A percentile compares a stretch with the other conserved stretches of the same genome.
Evolutionary conservation across 2,113 vertebrate species (phyloP).

Genomic region (Sarotherodon lohbergeri): DNA sequence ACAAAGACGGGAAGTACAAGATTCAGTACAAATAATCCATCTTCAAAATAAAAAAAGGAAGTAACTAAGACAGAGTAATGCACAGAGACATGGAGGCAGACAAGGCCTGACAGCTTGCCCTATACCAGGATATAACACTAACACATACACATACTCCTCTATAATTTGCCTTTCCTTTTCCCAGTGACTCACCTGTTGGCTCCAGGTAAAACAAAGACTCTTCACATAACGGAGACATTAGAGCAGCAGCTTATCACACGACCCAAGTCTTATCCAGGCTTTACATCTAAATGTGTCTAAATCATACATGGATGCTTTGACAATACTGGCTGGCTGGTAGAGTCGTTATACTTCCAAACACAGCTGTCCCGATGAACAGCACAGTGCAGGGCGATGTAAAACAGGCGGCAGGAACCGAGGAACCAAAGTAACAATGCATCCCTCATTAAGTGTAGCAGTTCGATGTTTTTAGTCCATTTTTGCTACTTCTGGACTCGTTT

Average conservation of each 20-base stretch:
- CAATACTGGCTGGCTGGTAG: conserved; percentile 20
- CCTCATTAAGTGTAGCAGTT: neutral
- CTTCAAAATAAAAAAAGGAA: neutral
- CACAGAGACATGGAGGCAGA: neutral
- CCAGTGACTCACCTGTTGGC: conserved; percentile 33
- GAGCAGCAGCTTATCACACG: neutral
- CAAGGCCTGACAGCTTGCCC: neutral
- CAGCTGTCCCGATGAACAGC: neutral
- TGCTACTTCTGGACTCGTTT: neutral
- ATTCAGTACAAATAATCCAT: neutral
- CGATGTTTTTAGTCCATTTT: neutral
- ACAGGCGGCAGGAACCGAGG: neutral
- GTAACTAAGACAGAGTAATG: neutral
- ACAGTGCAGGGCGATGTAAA: neutral
- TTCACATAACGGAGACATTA: conserved; percentile 14
- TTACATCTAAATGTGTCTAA: conserved; percentile 15
- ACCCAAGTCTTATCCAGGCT: conserved; percentile 10
- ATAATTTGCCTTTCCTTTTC: neutral
- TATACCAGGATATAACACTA: neutral
- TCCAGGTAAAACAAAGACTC: conserved; percentile 35
- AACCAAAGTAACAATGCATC: neutral
- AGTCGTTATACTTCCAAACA: conserved; percentile 2
- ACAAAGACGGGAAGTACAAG: neutral
- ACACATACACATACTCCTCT: neutral
- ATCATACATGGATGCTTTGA: conserved; percentile 33